Conservation (phyloP, 2,797 vertebrate species). For the Atherinosoma microstoma region DNA sequence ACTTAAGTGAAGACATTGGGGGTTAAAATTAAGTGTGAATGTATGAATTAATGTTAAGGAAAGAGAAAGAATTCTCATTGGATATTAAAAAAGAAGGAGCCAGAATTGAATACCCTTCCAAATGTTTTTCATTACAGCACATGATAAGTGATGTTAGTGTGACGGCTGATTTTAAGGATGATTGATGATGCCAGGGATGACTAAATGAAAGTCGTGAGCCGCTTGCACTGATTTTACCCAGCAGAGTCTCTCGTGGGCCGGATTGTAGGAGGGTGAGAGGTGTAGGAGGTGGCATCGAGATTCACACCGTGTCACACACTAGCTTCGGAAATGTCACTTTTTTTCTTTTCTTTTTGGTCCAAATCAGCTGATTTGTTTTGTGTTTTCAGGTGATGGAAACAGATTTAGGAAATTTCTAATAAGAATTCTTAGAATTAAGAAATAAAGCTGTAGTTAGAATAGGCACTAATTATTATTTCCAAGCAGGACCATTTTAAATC, state of each 20-base stretch:
- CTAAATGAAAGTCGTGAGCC: constrained; percentile 57
- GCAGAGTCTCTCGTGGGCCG: constrained; percentile 59
- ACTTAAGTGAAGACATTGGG: not conserved
- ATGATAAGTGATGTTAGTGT: not conserved
- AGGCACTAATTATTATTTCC: not conserved
- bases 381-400: constrained; percentile 31
- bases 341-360: constrained; percentile 9
- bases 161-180: constrained; percentile 40
- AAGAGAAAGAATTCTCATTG: not conserved
- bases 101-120: not conserved
- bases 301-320: constrained; percentile 68
- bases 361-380: constrained; percentile 1
- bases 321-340: constrained; percentile 59
- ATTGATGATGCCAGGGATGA: constrained; percentile 55
- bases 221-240: constrained; percentile 40
- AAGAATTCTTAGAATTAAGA: not conserved
- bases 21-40: not conserved
- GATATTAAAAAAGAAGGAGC: not conserved
- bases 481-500: not conserved
- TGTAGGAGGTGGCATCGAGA: constrained; percentile 68
- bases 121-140: constrained; percentile 1
- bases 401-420: not conserved
- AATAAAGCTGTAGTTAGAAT: constrained; percentile 1
- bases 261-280: constrained; percentile 73
- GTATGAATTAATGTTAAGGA: not conserved